phyloP scores from a whole-genome alignment of 1,140 invertebrate genomes.

The Microplitis mediator region DNA sequence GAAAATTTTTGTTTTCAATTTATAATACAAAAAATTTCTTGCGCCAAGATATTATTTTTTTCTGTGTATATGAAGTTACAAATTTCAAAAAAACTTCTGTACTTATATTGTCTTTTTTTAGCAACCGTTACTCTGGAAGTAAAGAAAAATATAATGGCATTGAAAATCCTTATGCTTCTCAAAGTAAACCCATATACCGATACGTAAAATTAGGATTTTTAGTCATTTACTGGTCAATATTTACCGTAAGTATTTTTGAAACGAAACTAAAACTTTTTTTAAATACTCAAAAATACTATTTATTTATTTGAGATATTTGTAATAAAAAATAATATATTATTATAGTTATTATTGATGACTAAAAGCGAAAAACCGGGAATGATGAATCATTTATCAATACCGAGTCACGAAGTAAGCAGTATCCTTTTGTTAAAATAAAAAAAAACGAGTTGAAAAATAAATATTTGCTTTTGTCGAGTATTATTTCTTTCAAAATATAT shows the following conservation, averaged over 20 bases:
- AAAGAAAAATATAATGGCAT: slow-evolving; percentile 9
- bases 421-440: slow-evolving; percentile 42
- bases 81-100: too few relatives aligned
- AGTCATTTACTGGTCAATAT: slow-evolving; percentile 45
- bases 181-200: slow-evolving; percentile 37
- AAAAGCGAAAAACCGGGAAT: slow-evolving; percentile 69
- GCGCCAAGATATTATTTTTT: neutral
- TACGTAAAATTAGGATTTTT: slow-evolving; percentile 45
- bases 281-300: neutral
- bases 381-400: slow-evolving; percentile 68
- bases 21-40: too few relatives aligned
- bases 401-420: slow-evolving; percentile 48
- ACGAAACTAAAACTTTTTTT: too few relatives aligned
- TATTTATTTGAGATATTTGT: too few relatives aligned
- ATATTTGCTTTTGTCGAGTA: slow-evolving; percentile 22
- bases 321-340: slow-evolving; percentile 37
- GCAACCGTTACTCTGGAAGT: too few relatives aligned
- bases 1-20: too few relatives aligned
- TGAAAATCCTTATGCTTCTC: slow-evolving; percentile 21
- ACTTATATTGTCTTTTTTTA: too few relatives aligned
- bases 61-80: neutral
- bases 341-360: slow-evolving; percentile 70
- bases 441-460: neutral
- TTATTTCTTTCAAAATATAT: neutral
- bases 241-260: slow-evolving; percentile 42